These are phyloP conservation scores for Nematolebias whitei DNA, from an alignment of 2,113 vertebrate species.

Conservation along the genomic window DNA sequence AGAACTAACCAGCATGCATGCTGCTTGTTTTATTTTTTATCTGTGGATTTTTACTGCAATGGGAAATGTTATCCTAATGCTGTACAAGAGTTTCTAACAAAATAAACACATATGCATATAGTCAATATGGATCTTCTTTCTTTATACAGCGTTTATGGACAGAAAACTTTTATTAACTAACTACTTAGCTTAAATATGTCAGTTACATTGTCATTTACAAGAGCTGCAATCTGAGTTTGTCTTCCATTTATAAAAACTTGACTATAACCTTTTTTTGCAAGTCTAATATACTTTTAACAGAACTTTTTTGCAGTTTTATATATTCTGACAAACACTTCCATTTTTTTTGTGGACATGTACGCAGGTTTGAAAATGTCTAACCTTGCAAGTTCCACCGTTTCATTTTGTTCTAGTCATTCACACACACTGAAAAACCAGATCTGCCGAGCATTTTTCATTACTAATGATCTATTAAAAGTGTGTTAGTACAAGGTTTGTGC, in stretches of 20 bases:
- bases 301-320: no score
- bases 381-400: background rate
- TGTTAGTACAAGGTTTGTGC: no score
- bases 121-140: background rate
- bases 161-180: constrained; percentile 8
- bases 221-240: no score
- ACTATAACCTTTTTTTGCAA: no score
- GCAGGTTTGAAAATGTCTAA: constrained; percentile 8
- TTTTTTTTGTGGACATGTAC: background rate
- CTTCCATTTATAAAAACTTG: no score
- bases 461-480: background rate
- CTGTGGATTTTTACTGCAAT: background rate
- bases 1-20: background rate
- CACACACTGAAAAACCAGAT: constrained; percentile 1
- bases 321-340: background rate
- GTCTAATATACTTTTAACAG: constrained; percentile 2
- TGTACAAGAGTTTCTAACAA: constrained; percentile 21
- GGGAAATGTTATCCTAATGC: background rate
- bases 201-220: no score
- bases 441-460: background rate
- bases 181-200: background rate
- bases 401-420: constrained; percentile 22
- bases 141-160: background rate
- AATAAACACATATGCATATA: background rate
- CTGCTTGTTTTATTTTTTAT: background rate